Conservation (phyloP, 2,888 invertebrate genomes). For the Xanthorhoe spadicearia region DNA sequence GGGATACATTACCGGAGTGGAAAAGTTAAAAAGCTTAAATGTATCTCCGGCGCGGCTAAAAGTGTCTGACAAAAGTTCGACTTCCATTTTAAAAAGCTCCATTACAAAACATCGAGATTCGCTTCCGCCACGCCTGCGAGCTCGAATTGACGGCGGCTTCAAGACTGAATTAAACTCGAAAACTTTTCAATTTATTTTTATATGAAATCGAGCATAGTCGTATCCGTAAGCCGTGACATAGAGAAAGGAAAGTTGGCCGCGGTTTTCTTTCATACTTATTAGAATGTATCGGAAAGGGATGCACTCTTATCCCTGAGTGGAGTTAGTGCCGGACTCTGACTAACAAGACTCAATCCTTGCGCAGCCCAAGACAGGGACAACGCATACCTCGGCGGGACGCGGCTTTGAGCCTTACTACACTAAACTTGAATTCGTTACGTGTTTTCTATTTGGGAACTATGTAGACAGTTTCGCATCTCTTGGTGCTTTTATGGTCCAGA, state of each 20-base stretch:
- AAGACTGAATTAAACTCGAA: conserved; percentile 77
- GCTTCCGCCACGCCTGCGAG: conserved; percentile 79
- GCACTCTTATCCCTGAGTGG: conserved; percentile 27
- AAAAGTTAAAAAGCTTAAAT: conserved; percentile 86
- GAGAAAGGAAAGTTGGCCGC: conserved; percentile 53
- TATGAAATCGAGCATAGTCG: conserved; percentile 72
- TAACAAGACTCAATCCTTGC: conserved; percentile 39
- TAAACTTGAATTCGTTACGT: conserved; percentile 81
- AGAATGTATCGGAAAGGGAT: conserved; percentile 27
- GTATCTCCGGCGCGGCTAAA: conserved; percentile 84
- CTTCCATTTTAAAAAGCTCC: conserved; percentile 85
- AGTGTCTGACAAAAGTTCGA: conserved; percentile 85
- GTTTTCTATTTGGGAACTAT: conserved; percentile 62
- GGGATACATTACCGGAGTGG: conserved; percentile 84
- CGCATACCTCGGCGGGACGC: conserved; percentile 29
- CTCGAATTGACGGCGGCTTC: conserved; percentile 71
- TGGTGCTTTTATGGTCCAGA: conserved; percentile 45
- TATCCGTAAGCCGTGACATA: conserved; percentile 55
- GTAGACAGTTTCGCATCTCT: conserved; percentile 37
- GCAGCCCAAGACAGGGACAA: conserved; percentile 29
- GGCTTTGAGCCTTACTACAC: conserved; percentile 64
- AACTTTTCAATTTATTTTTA: conserved; percentile 80
- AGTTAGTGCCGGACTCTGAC: conserved; percentile 14
- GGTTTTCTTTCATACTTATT: conserved; percentile 39
- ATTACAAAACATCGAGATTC: conserved; percentile 85